Evolutionary conservation across 2,888 invertebrate genomes (phyloP).

Genomic region (Apomyelois bistriatella): DNA sequence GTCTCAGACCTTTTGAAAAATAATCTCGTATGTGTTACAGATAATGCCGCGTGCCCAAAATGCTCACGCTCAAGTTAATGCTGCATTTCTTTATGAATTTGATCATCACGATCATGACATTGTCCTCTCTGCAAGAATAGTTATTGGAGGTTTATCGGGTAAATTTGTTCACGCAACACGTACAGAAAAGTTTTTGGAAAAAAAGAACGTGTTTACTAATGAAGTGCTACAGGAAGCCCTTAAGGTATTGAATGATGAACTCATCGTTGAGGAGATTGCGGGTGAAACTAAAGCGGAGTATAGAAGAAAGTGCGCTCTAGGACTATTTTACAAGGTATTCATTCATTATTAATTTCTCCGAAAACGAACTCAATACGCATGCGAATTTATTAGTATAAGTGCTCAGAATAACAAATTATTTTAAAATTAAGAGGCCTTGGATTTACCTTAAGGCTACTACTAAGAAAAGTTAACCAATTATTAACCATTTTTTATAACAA

Average conservation of each 20-base stretch:
- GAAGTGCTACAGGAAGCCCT: constrained; percentile 74
- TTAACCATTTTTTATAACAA: too few species aligned
- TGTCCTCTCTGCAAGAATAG: constrained; percentile 76
- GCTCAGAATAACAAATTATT: too few species aligned
- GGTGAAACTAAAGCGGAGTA: constrained; percentile 81
- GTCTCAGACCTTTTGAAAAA: too few species aligned
- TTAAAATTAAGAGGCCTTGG: too few species aligned
- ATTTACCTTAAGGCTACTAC: too few species aligned
- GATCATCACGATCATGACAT: constrained; percentile 34
- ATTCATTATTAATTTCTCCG: background rate
- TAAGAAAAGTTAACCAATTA: too few species aligned
- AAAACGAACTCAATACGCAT: too few species aligned
- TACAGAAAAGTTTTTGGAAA: constrained; percentile 72
- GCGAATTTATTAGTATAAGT: too few species aligned
- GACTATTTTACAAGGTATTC: constrained; percentile 83
- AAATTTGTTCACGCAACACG: constrained; percentile 78
- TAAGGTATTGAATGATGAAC: constrained; percentile 75
- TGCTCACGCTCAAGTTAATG: constrained; percentile 87
- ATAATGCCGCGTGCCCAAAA: constrained; percentile 87
- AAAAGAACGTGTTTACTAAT: constrained; percentile 62
- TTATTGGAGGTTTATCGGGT: constrained; percentile 79
- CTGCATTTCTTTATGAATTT: constrained; percentile 84
- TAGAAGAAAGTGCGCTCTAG: constrained; percentile 79
- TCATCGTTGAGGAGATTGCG: constrained; percentile 77
- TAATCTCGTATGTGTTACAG: too few species aligned